phyloP scores from a whole-genome alignment of 1,140 invertebrate species.

The Drosophila azteca region DNA sequence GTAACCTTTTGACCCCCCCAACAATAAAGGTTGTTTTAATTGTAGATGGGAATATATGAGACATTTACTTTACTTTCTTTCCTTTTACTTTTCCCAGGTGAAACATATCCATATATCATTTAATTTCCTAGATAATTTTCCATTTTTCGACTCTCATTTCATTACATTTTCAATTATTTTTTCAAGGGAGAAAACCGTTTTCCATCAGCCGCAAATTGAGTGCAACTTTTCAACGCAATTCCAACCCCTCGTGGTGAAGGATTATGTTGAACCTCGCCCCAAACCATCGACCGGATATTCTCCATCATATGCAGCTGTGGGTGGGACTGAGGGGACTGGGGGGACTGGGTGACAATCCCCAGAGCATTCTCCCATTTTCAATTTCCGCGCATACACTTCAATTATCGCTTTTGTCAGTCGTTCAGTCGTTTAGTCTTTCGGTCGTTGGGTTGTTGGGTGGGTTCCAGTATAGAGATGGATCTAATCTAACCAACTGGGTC shows the following conservation, averaged over 20 bases:
- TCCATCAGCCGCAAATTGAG: neutral
- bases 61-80: no score
- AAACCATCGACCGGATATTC: conserved; percentile 14
- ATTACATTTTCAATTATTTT: no score
- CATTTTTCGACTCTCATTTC: neutral
- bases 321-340: neutral
- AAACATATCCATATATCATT: neutral
- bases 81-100: no score
- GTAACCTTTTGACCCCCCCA: neutral
- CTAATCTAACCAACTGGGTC: conserved; percentile 62
- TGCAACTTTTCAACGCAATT: neutral
- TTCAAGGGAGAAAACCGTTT: no score
- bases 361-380: conserved; percentile 45
- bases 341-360: neutral
- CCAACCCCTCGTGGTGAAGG: conserved; percentile 12
- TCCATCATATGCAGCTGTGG: conserved; percentile 42
- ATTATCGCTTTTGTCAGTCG: conserved; percentile 52
- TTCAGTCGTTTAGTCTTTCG: no score
- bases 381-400: conserved; percentile 72
- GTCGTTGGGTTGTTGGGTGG: conserved; percentile 16
- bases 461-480: neutral
- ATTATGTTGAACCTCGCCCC: conserved; percentile 33
- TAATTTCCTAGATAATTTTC: no score
- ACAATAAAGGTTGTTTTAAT: conserved; percentile 8
- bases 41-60: no score